A percentile compares a stretch with the other conserved stretches of the same genome.
Evolutionary conservation across 1,140 invertebrate species (phyloP).

Genomic region (Halyomorpha halys): DNA sequence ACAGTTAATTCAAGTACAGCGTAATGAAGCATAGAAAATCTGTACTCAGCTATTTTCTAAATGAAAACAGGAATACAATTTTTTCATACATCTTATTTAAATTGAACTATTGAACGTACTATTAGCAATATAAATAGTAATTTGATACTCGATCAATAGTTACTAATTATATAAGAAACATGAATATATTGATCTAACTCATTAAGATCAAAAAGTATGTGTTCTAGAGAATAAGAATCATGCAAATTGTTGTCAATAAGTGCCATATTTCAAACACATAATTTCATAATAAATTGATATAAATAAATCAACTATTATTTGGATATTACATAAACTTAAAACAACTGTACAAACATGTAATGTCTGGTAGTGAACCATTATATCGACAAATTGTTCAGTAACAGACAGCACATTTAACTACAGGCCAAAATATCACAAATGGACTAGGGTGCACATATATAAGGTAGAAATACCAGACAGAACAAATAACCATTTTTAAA

Average conservation of each 20-base stretch:
- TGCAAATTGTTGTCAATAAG: too few species aligned
- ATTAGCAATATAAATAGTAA: constrained; percentile 9
- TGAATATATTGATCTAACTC: too few species aligned
- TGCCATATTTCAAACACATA: too few species aligned
- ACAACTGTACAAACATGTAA: not conserved
- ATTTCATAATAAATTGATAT: too few species aligned
- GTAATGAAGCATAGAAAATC: not conserved
- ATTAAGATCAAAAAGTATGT: too few species aligned
- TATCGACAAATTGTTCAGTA: constrained; percentile 11
- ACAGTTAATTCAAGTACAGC: too few species aligned
- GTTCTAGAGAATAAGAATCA: too few species aligned
- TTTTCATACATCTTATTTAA: not conserved
- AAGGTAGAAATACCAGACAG: not conserved
- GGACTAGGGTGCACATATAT: too few species aligned
- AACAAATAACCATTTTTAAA: not conserved
- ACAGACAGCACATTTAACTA: not conserved
- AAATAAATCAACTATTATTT: too few species aligned
- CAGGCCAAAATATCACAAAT: too few species aligned
- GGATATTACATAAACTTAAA: too few species aligned
- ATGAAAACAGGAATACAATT: constrained; percentile 12
- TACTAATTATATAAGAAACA: not conserved
- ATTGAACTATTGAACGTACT: constrained; percentile 10
- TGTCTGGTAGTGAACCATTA: not conserved
- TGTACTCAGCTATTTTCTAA: constrained; percentile 9
- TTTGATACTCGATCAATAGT: constrained; percentile 4